A percentile compares a stretch with the other conserved stretches of the same genome.
Conservation (phyloP, 2,113 vertebrate genomes). For the Tetrax tetrax region DNA sequence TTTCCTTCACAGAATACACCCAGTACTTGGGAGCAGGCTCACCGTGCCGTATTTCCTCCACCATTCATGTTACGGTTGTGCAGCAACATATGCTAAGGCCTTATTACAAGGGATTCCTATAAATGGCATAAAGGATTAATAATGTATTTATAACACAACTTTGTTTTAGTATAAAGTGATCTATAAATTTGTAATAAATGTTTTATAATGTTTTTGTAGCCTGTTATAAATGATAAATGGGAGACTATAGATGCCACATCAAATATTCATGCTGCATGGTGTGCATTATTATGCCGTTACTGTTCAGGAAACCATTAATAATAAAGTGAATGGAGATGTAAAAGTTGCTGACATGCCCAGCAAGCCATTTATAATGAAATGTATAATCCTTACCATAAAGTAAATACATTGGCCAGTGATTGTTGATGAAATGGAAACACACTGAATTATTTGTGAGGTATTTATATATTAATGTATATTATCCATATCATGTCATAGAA, state of each 20-base stretch:
- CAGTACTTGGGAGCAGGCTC: not conserved
- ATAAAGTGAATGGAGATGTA: constrained; percentile 76
- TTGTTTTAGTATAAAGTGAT: constrained; percentile 77
- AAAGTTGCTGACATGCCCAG: constrained; percentile 69
- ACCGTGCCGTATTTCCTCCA: not conserved
- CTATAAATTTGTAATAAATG: constrained; percentile 83
- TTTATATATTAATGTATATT: constrained; percentile 68
- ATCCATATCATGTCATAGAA: constrained; percentile 51
- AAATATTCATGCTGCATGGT: constrained; percentile 81
- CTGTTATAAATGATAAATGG: constrained; percentile 86
- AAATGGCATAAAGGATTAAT: constrained; percentile 78
- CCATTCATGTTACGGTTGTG: not conserved
- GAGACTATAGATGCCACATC: constrained; percentile 75
- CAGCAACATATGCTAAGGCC: constrained; percentile 51
- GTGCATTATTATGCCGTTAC: constrained; percentile 66
- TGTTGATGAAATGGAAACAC: constrained; percentile 54
- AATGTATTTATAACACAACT: constrained; percentile 81
- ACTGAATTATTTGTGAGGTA: constrained; percentile 71
- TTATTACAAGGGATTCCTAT: constrained; percentile 72
- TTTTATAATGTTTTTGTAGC: constrained; percentile 86
- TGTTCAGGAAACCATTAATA: constrained; percentile 80
- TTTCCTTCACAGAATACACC: not conserved
- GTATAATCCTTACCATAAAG: constrained; percentile 71
- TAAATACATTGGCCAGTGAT: constrained; percentile 64
- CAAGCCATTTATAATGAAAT: constrained; percentile 77